Evolutionary conservation across 2,888 invertebrate species (phyloP), one percentile per base, ranked within the genome.

Genomic region (Holacanthella duospinosa): DNA sequence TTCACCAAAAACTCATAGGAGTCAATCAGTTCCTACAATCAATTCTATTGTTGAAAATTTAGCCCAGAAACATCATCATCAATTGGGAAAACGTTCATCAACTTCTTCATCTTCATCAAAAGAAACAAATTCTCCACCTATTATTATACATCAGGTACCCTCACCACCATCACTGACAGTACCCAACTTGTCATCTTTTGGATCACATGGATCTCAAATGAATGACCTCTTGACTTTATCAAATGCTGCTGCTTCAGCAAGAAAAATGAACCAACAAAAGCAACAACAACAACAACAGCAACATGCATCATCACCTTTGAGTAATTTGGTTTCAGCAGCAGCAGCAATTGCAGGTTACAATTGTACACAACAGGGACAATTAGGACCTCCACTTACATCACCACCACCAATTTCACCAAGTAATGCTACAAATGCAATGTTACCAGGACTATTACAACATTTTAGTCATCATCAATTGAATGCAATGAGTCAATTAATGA

Each of bases 31-130:
- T 43, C 68, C 48, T 63, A 63, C 59, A 27, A 70, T 70, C 63
- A 55, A 64, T n/a, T 70, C 71, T 12, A 73, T 71, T 58, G 73
- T 69, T 24, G 71, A 73, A 44, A 69, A 62, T 55, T 62, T 71
- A 12, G 68, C 69, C 6, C 71, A 71, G 29, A 69, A 69, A 43
- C 69, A 71, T n/a, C 66, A 66, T 2, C 2, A 27, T 19, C 3
- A 12, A 3, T 9, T 16, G 28, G 9, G 60, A 48, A 28, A 29
- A 43, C 56, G 43, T 28, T 28, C 61, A 36, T 44, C 59, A 29
- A 29, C 25, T 29, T 44, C 58, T 54, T 57, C 43, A 21, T 62
- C 62, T 16, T 29, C 57, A 19, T 28, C 48, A 2, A 43, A 29
- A 36, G 36, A 36, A 16, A 36, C 9, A 44, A 55, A 24, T 12